Evolutionary conservation across 2,797 vertebrate species (phyloP).

Genomic region (Nyctibius grandis): DNA sequence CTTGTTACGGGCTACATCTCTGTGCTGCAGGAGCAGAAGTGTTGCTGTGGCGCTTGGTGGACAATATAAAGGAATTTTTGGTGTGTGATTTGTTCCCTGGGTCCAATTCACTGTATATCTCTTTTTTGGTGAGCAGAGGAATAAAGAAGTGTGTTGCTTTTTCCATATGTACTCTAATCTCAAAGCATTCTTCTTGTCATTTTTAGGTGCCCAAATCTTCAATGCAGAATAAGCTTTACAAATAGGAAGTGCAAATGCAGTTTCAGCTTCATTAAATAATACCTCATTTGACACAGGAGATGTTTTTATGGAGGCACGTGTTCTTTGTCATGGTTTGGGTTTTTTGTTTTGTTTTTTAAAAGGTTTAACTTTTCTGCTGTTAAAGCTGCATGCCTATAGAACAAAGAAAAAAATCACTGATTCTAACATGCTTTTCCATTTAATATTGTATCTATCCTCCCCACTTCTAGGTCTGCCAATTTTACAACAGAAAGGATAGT

Average conservation of each 20-base stretch:
- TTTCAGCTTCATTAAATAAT: neutral
- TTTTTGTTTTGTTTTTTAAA: neutral
- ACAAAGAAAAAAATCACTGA: neutral
- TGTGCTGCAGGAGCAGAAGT: neutral
- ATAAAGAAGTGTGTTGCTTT: neutral
- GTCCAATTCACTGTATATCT: neutral
- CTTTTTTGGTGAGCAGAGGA: neutral
- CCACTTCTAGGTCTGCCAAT: constrained; percentile 76
- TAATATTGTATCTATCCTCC: neutral
- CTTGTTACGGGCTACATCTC: neutral
- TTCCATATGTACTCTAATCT: neutral
- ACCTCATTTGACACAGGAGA: neutral
- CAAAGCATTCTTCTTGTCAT: neutral
- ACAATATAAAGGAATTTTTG: neutral
- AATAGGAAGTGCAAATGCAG: neutral
- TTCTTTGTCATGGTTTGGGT: neutral
- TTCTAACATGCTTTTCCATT: neutral
- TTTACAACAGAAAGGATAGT: constrained; percentile 82
- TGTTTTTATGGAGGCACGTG: neutral
- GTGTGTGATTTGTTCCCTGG: neutral
- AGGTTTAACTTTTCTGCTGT: neutral
- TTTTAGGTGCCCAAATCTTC: neutral
- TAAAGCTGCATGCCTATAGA: neutral
- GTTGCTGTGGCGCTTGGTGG: neutral
- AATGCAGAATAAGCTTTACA: neutral